Conservation (phyloP, 2,888 invertebrate genomes). For the Hipparchia semele region DNA sequence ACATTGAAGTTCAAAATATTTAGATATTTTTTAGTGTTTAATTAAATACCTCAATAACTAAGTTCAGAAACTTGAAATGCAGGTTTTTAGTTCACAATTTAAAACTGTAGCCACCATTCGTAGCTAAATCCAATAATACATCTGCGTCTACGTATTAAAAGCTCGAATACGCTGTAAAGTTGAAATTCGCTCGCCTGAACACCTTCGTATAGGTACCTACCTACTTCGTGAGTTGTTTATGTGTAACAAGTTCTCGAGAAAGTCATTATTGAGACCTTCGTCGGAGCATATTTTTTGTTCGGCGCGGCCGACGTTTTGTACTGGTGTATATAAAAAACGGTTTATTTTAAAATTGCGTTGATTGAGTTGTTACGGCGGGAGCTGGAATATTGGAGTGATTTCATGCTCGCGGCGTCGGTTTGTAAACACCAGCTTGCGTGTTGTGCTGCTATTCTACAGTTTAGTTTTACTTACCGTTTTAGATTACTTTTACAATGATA, state of each 20-base stretch:
- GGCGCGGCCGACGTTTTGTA: constrained; percentile 57
- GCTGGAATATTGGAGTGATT: constrained; percentile 52
- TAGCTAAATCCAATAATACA: too few relatives aligned
- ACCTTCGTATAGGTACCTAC: constrained; percentile 47
- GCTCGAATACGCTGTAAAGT: too few relatives aligned
- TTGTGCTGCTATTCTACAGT: constrained; percentile 35
- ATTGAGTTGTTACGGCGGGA: constrained; percentile 75
- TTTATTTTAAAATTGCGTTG: constrained; percentile 76
- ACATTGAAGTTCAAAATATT: too few relatives aligned
- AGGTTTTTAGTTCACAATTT: too few relatives aligned
- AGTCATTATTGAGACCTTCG: constrained; percentile 73
- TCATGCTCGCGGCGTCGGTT: constrained; percentile 58
- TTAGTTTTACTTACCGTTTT: constrained; percentile 25
- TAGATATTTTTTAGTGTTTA: too few relatives aligned
- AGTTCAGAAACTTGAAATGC: too few relatives aligned
- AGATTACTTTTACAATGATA: too few relatives aligned
- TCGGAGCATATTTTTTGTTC: constrained; percentile 63
- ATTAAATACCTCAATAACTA: too few relatives aligned
- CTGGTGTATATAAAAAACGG: constrained; percentile 57
- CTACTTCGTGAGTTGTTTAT: constrained; percentile 62
- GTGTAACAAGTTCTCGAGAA: constrained; percentile 68
- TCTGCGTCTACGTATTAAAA: too few relatives aligned
- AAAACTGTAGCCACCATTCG: too few relatives aligned
- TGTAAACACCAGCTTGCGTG: constrained; percentile 52
- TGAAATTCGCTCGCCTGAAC: constrained; percentile 50